Evolutionary conservation across 2,888 invertebrate genomes (phyloP).

Genomic region (Ligdia adustata): DNA sequence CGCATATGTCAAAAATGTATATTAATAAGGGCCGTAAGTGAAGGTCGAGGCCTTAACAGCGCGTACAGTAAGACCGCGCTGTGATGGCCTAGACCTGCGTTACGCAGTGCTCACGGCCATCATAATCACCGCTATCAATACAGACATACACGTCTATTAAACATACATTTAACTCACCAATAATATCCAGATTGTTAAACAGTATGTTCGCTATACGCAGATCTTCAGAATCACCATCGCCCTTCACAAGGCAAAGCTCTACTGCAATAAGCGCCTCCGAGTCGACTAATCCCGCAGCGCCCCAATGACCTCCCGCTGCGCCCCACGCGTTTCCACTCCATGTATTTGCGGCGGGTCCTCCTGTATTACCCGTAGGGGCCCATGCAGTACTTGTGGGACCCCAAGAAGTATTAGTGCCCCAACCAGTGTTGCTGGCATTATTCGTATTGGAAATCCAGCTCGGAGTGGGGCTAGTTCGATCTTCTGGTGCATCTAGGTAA

Average conservation of each 20-base stretch:
- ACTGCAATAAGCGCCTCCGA: slow-evolving; percentile 92
- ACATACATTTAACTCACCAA: slow-evolving; percentile 91
- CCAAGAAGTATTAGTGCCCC: slow-evolving; percentile 30
- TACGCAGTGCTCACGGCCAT: too few relatives aligned
- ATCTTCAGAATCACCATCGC: slow-evolving; percentile 79
- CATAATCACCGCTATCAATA: too few relatives aligned
- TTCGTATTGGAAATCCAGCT: slow-evolving; percentile 45
- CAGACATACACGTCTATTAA: too few relatives aligned
- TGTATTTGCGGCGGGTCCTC: slow-evolving; percentile 82
- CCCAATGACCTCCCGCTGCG: slow-evolving; percentile 88
- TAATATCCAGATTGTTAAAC: slow-evolving; percentile 97
- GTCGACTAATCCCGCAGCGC: slow-evolving; percentile 89
- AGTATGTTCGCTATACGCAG: slow-evolving; percentile 92
- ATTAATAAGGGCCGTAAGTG: too few relatives aligned
- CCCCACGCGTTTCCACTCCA: slow-evolving; percentile 85
- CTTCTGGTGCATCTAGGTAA: slow-evolving; percentile 42
- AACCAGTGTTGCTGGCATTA: slow-evolving; percentile 22
- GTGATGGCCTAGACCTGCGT: too few relatives aligned
- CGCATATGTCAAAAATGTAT: too few relatives aligned
- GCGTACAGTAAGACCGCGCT: too few relatives aligned
- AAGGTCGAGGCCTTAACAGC: too few relatives aligned
- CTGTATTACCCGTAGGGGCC: slow-evolving; percentile 88
- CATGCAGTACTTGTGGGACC: slow-evolving; percentile 83
- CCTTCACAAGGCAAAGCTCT: slow-evolving; percentile 71
- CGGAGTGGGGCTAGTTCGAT: slow-evolving; percentile 53